These are phyloP conservation scores for Archilochus colubris DNA, from an alignment of 2,113 vertebrate species.

Conservation along the genomic window DNA sequence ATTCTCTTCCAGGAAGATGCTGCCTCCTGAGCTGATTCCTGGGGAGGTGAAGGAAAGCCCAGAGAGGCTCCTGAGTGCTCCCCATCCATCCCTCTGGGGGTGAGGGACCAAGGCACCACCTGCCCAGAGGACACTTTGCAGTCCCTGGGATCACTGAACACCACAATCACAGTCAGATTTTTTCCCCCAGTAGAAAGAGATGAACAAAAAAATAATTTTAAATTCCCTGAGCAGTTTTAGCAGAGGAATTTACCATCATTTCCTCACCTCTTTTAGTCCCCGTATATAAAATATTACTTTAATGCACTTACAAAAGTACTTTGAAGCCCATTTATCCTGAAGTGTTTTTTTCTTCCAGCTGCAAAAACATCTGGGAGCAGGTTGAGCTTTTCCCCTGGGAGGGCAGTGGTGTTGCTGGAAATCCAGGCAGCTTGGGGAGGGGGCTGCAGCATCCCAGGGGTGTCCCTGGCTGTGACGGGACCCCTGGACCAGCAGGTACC, in stretches of 20 bases:
- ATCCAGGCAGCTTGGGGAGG: not conserved
- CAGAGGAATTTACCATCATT: not conserved
- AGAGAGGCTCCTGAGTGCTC: rapidly evolving
- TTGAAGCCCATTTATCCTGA: not conserved
- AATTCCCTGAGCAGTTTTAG: not conserved
- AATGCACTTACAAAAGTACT: not conserved
- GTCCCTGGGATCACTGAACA: not conserved
- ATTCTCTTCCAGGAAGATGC: not conserved
- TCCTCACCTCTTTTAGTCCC: not conserved
- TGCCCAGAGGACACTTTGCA: rapidly evolving
- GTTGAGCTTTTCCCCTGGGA: not conserved
- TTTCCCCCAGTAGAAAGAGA: not conserved
- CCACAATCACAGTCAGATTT: not conserved
- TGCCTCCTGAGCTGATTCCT: not conserved
- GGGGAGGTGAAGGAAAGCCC: not conserved
- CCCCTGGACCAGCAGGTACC: not conserved
- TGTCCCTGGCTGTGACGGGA: not conserved
- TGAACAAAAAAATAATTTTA: not conserved
- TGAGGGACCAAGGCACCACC: rapidly evolving
- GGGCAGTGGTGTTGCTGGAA: not conserved
- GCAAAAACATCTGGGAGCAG: not conserved
- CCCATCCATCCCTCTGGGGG: too few relatives aligned
- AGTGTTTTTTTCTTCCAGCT: not conserved
- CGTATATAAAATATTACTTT: not conserved
- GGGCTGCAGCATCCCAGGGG: not conserved